A percentile compares a stretch with the other conserved stretches of the same genome.
phyloP scores from a whole-genome alignment of 1,140 invertebrate genomes.

The Drosophila carrolli region DNA sequence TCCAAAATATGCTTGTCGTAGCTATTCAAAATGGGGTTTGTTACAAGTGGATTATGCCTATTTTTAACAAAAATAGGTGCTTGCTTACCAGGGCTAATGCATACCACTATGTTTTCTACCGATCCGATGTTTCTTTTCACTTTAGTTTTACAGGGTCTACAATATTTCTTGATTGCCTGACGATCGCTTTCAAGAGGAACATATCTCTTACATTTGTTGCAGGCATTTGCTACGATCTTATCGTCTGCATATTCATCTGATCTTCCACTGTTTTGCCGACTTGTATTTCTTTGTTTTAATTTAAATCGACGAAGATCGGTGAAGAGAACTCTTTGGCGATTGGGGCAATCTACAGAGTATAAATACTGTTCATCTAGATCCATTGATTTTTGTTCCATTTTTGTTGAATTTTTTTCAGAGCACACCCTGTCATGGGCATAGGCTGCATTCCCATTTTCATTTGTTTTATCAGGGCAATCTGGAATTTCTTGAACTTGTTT shows the following conservation, averaged over 20 bases:
- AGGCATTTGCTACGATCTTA: background rate
- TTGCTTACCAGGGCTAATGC: background rate
- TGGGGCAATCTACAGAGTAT: background rate
- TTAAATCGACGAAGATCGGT: background rate
- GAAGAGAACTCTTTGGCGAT: background rate
- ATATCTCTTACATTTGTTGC: background rate
- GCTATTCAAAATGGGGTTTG: conserved; percentile 4
- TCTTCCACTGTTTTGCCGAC: conserved; percentile 10
- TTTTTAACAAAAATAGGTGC: background rate
- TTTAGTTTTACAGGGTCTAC: background rate
- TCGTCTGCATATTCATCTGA: background rate
- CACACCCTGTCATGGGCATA: background rate
- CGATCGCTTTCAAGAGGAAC: background rate
- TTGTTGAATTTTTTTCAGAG: background rate
- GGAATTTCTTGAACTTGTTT: background rate
- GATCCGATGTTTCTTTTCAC: background rate
- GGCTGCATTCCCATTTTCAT: background rate
- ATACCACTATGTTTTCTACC: background rate
- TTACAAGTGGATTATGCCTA: conserved; percentile 1
- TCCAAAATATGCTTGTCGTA: conserved; percentile 31
- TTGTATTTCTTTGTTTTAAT: background rate
- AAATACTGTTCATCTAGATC: background rate
- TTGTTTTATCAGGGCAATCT: background rate
- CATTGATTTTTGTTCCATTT: too few relatives aligned
- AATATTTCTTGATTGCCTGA: background rate